These are phyloP conservation scores for Hemithea aestivaria DNA, from an alignment of 2,888 invertebrate genomes.

Conservation along the genomic window DNA sequence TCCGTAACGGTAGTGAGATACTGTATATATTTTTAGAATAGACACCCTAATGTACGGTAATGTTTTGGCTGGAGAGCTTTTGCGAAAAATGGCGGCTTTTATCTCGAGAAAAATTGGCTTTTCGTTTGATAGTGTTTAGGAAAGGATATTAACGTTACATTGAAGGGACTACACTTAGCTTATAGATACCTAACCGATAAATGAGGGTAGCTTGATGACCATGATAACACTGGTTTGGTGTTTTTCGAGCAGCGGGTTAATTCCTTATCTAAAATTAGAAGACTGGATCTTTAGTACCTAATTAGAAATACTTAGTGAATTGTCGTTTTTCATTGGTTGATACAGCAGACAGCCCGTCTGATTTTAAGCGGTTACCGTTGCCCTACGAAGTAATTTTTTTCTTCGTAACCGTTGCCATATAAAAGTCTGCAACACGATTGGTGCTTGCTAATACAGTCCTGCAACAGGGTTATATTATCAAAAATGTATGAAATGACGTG, in stretches of 20 bases:
- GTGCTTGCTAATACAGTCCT: no score
- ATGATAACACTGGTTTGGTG: neutral
- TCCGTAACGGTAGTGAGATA: constrained; percentile 43
- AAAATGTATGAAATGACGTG: no score
- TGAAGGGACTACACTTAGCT: constrained; percentile 23
- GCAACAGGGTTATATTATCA: no score
- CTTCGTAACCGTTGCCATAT: no score
- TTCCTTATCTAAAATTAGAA: no score
- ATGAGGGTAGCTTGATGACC: constrained; percentile 8
- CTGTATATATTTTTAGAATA: constrained; percentile 55
- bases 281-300: no score
- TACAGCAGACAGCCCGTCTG: no score
- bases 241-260: constrained; percentile 1
- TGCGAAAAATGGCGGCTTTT: constrained; percentile 54
- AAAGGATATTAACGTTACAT: constrained; percentile 34
- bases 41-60: constrained; percentile 63
- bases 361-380: no score
- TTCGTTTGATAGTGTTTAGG: constrained; percentile 48
- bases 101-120: constrained; percentile 50
- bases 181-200: constrained; percentile 24
- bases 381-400: no score
- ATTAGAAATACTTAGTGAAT: no score
- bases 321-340: no score
- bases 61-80: constrained; percentile 57
- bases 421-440: no score